Base-by-base conservation (phyloP, 2,113 vertebrate species). In the Carassius auratus region DNA sequence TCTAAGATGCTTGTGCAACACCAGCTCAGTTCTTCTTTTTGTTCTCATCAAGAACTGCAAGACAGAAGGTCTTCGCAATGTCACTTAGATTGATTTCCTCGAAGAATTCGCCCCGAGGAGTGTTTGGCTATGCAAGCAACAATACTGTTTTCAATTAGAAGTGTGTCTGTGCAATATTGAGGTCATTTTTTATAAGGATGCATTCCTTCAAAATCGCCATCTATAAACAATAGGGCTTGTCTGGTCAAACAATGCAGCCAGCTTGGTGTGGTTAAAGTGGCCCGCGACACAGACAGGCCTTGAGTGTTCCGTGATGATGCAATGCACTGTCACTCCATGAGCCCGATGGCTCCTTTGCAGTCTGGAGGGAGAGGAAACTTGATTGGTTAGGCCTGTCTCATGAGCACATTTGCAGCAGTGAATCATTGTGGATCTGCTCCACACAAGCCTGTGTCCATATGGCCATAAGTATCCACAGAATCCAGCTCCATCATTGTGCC, bases 211-310 rank as follows among this genome's bases (percentile, higher is more conserved):
- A 69, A 79, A 78, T 85, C 62, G 85, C 77, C 89, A 85, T 83
- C 87, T 55, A 85, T 86, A 78, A 81, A 88, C 87, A 89, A 89
- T 76, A 75, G 87, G 83, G 64, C 73, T 83, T 89, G 71, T 89
- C 83, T 88, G 42, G 59, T 48, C 81, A 87, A 86, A 89, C 89
- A 89, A 88, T 88, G 42, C 83, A 14, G 61, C 74, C 66, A 73
- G 61, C 84, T 87, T 73, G 45, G 57, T 36, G 73, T 71, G 85
- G 69, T 79, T 79, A 85, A 79, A 73, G 78, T 66, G 55, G 86
- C 19, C 66, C 73, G 50, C 59, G 68, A 83, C 85, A 83, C 76
- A 89, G 68, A 74, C 84, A 71, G 50, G 61, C 48, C 19, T 69
- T 79, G 83, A 84, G 73, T 83, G 81, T 83, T 83, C 57, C n/a